A percentile compares a stretch with the other conserved stretches of the same genome.
phyloP scores from a whole-genome alignment of 2,113 vertebrate genomes.

The Syrmaticus mikado region DNA sequence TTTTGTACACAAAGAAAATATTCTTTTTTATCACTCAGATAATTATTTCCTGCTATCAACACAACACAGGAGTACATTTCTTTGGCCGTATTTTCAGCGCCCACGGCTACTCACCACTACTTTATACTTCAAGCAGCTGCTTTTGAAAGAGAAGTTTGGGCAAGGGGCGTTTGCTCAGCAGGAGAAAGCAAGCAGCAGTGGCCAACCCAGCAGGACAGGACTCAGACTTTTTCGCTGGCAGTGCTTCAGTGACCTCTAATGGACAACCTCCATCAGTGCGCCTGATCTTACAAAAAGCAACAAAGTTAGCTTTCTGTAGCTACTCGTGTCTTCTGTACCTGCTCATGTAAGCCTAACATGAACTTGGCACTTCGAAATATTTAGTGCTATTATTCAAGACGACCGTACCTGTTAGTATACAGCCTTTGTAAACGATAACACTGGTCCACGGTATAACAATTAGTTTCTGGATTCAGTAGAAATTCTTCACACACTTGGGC shows the following conservation, averaged over 20 bases:
- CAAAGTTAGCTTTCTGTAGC: neutral
- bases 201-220: neutral
- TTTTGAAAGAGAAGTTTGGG: neutral
- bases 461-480: neutral
- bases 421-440: rapidly evolving
- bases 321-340: too few species aligned
- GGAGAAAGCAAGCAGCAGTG: rapidly evolving
- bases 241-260: constrained; percentile 60
- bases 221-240: rapidly evolving
- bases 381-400: neutral
- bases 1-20: neutral
- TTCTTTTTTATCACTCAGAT: neutral
- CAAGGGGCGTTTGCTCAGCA: rapidly evolving
- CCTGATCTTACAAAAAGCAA: neutral
- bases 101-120: neutral
- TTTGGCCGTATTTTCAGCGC: neutral
- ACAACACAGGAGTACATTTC: neutral
- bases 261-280: constrained; percentile 6
- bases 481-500: neutral
- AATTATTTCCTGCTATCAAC: neutral
- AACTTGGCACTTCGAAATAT: neutral
- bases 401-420: neutral
- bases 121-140: rapidly evolving
- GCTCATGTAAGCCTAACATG: rapidly evolving
- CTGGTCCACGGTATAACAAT: neutral